These are phyloP conservation scores for Cancer borealis DNA, from an alignment of 2,888 invertebrate species.

Conservation along the genomic window DNA sequence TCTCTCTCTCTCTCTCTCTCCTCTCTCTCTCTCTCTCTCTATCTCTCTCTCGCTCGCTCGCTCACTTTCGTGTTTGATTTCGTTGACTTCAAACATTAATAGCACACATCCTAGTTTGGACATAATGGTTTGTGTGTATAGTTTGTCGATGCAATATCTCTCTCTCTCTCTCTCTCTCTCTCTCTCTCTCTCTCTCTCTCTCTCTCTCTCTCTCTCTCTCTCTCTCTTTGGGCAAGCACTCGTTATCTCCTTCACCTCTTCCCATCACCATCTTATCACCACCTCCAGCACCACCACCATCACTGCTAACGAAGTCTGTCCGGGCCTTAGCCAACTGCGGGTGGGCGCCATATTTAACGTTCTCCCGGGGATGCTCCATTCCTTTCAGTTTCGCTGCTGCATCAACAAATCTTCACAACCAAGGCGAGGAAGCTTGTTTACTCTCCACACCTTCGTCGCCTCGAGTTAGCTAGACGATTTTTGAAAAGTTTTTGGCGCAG, in stretches of 20 bases:
- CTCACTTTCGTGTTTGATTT: too few relatives aligned
- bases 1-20: too few relatives aligned
- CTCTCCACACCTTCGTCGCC: not conserved
- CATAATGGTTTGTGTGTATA: too few relatives aligned
- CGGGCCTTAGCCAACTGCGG: too few relatives aligned
- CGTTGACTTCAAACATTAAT: too few relatives aligned
- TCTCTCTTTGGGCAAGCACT: not conserved
- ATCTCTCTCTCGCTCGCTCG: too few relatives aligned
- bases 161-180: too few relatives aligned
- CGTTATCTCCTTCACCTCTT: not conserved
- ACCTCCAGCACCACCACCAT: not conserved
- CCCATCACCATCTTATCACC: not conserved
- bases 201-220: conserved; percentile 33
- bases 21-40: too few relatives aligned
- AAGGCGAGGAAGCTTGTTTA: not conserved
- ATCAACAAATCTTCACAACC: not conserved
- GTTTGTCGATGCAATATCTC: too few relatives aligned
- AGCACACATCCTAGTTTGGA: too few relatives aligned
- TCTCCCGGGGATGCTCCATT: not conserved
- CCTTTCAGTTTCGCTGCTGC: not conserved
- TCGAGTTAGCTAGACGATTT: not conserved
- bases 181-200: too few relatives aligned
- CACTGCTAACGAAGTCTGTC: too few relatives aligned
- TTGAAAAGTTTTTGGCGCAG: not conserved
- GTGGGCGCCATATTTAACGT: not conserved